Evolutionary conservation across 2,113 vertebrate species (phyloP), one percentile per base, ranked within the genome.

Genomic region (Hipposideros armiger): DNA sequence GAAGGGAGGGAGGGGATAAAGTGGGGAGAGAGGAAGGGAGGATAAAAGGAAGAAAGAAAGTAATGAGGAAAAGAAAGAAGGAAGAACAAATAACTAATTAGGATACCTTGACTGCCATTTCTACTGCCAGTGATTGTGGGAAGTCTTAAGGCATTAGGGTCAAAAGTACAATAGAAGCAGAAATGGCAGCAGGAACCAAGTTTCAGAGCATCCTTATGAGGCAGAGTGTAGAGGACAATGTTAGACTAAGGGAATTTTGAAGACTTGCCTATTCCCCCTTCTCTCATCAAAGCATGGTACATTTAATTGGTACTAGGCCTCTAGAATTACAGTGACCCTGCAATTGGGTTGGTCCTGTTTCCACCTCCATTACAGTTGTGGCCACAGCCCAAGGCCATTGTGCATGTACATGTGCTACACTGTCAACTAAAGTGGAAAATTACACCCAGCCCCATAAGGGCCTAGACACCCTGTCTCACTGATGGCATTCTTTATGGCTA

Each of bases 381-480:
- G 84, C 56, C 81, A 82, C 60, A 82, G 64, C 45, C 70, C 91
- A 70, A 54, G 20, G 19, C 15, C 47, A 74, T 11, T 28, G 58
- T 26, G n/a, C 42, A 47, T 74, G 58, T 70, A 84, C 36, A 52
- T 90, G 32, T 26, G 54, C 36, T 14, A 60, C 36, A n/a, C 7
- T 0, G 4, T 82, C 77, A 76, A 32, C 72, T 42, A 28, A 15
- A 54, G 50, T 91, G 94, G 96, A 96, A 97, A 96, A 86, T 88
- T 74, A 73, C 77, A 73, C 2, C 22, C 40, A 64, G 72, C 84
- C 22, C 11, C 11, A 1, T 1, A 66, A 58, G 28, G 56, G 66
- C 66, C 60, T 36, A 69, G 73, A n/a, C 26, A 32, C 77, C 22
- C 62, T 14, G 62, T 70, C 95, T 96, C 95, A 64, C 45, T 45